Evolutionary conservation across 2,888 invertebrate species (phyloP).

Genomic region (Oscheius onirici): DNA sequence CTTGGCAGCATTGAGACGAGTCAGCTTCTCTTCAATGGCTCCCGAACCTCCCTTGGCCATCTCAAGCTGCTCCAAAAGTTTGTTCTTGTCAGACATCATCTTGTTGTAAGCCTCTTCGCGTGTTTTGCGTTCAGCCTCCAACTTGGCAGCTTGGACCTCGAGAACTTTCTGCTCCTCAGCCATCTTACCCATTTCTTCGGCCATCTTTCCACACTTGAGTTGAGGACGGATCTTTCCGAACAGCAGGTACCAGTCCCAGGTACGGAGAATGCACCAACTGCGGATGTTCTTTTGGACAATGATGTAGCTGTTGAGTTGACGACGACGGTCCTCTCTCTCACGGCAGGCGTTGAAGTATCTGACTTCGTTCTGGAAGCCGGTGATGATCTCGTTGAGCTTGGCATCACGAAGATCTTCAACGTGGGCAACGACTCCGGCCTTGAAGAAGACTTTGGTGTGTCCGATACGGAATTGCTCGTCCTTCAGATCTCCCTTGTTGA

Average conservation of each 20-base stretch:
- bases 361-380: conserved; percentile 78
- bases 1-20: conserved; percentile 73
- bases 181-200: conserved; percentile 68
- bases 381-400: conserved; percentile 91
- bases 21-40: conserved; percentile 65
- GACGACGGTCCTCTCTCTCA: conserved; percentile 51
- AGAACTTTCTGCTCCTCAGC: conserved; percentile 76
- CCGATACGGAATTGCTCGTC: conserved; percentile 78
- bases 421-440: conserved; percentile 98
- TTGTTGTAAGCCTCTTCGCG: conserved; percentile 97
- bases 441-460: conserved; percentile 71
- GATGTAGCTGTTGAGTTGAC: conserved; percentile 60
- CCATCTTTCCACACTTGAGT: conserved; percentile 68
- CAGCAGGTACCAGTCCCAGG: conserved; percentile 79
- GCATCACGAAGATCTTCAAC: conserved; percentile 99
- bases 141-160: conserved; percentile 94
- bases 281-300: conserved; percentile 68
- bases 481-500: conserved; percentile 80
- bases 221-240: conserved; percentile 67
- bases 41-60: conserved; percentile 62
- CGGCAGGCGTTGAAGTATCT: conserved; percentile 53
- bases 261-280: conserved; percentile 66
- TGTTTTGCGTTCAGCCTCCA: conserved; percentile 97
- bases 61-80: conserved; percentile 77
- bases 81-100: conserved; percentile 71